Evolutionary conservation across 2,888 invertebrate species (phyloP), one percentile per base, ranked within the genome.

Genomic region (Bibio marci): DNA sequence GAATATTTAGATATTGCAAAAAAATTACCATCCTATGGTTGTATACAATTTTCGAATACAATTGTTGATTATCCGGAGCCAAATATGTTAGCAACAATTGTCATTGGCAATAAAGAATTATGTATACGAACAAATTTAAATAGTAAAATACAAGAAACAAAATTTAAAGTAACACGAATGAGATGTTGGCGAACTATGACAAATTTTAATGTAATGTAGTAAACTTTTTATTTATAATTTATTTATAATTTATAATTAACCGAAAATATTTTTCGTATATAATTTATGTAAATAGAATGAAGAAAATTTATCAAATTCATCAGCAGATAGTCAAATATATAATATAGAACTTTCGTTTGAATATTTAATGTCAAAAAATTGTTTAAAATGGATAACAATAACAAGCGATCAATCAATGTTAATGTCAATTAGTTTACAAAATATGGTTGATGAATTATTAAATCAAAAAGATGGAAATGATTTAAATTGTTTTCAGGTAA

Each of bases 111-210:
- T 53, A 78, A 80, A 54, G 92, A 92, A 59, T 65, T 94, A 25
- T 80, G 78, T 49, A 70, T 94, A 50, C 69, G 76, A 22, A 71
- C 73, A 17, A 58, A 64, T 10, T 58, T 62, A 28, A 66, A 70
- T 14, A 67, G 70, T 25, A 71, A 76, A 40, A 63, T 72, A n/a
- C 73, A 75, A 47, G 94, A 94, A 59, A 80, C 82, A 35, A 71
- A 75, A 51, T 95, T 91, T 59, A 86, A 88, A 60, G 90, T 95
- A 30, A 95, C 94, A 1, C 69, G 95, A 49, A 95, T 97, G 82
- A 73, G 90, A 42, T 94, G 94, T 53, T 98, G 97, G 97, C 72
- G 95, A 49, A 90, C 97, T 35, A 91, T 90, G 15, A 85, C 88
- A 2, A 66, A 80, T 49, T 80, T 82, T 56, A 65, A 66, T 49